These are phyloP conservation scores for Meandrina meandrites DNA, from an alignment of 92 coral and sea anemone genomes.

Conservation along the genomic window DNA sequence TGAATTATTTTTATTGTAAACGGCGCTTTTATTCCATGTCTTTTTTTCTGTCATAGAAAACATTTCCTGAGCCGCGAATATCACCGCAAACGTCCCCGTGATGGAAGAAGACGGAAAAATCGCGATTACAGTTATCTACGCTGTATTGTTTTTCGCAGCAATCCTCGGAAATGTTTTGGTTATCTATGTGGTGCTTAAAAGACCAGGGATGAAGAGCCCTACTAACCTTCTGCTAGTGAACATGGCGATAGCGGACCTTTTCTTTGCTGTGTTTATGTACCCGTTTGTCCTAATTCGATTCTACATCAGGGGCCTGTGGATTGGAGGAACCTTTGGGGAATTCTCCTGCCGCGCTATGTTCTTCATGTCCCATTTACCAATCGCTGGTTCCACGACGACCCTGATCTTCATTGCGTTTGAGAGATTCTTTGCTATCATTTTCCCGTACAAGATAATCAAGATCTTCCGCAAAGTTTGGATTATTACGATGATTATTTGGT, in stretches of 20 bases:
- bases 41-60: neutral
- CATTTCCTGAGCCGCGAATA: neutral
- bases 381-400: conserved; percentile 20
- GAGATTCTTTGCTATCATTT: conserved; percentile 19
- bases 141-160: neutral
- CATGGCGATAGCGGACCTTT: conserved; percentile 67
- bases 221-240: conserved; percentile 51
- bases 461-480: neutral
- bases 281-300: neutral
- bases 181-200: neutral
- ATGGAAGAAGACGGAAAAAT: neutral
- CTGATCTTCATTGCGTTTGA: conserved; percentile 26
- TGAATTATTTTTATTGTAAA: neutral
- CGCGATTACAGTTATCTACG: neutral
- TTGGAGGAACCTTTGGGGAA: conserved; percentile 8
- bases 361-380: conserved; percentile 23
- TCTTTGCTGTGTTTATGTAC: conserved; percentile 19
- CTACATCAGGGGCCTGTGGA: neutral
- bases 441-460: neutral
- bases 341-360: neutral
- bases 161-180: conserved; percentile 2
- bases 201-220: conserved; percentile 7
- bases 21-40: neutral
- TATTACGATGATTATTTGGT: conserved; percentile 9
- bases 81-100: neutral